Evolutionary conservation across 92 coral and sea anemone genomes (phyloP), one percentile per base, ranked within the genome.

Genomic region (Palythoa grandiflora): DNA sequence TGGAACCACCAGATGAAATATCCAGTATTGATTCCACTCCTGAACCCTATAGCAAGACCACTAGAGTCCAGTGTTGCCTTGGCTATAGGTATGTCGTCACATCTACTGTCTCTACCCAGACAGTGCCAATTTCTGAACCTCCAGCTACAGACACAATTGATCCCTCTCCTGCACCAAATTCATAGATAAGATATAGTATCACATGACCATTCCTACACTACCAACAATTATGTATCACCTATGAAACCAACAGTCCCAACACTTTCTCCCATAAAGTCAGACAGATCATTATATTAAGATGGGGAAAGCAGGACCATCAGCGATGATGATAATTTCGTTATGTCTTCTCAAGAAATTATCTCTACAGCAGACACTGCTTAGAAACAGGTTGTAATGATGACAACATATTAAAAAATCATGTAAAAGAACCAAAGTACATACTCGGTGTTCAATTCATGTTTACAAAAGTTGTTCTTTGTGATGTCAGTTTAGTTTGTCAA

Each of bases 21-120:
- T 54, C 40, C 44, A 65, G 68, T 63, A 71, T 74, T 63, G 86
- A 83, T 53, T 60, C 51, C 77, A 44, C 77, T 44, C 75, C 87
- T 83, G 87, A 83, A 39, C 87, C 87, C 48, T 75, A 65, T 65
- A 17, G 52, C 73, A 83, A 65, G 87, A 75, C 70, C 37, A 61
- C 63, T 83, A 75, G 87, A 15, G 36, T 65, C 77, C 87, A 83
- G 87, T 83, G 87, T 83, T 83, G 87, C 72, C 87, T 83, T 83
- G 87, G 36, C 77, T 83, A 39, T 83, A 83, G 40, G 54, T 83
- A 83, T 83, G 77, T 66, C 63, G 87, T 66, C 20, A 66, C 87
- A 83, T 83, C 65, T 68, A 55, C 87, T 83, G 87, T 75, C 37
- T 83, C 77, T 39, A 83, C 87, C 47, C 77, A 83, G 75, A 83